Evolutionary conservation across 2,113 vertebrate species (phyloP).

Genomic region (Nycticryphes semicollaris): DNA sequence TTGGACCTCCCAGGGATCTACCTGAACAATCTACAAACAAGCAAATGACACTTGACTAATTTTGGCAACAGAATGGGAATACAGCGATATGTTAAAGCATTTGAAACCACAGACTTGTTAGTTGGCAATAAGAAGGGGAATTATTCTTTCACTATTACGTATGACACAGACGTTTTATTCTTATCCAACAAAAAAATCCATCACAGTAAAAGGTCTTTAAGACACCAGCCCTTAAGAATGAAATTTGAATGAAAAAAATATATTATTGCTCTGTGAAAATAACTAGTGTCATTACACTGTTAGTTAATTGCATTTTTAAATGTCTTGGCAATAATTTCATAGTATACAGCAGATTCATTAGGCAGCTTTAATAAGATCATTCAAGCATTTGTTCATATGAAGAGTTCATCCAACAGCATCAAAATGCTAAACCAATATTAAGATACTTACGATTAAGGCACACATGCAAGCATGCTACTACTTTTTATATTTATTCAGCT

Average conservation of each 20-base stretch:
- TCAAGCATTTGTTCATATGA: constrained; percentile 47
- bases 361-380: constrained; percentile 32
- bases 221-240: neutral
- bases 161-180: neutral
- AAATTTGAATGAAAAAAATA: constrained; percentile 38
- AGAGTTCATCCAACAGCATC: constrained; percentile 47
- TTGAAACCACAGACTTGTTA: neutral
- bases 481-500: constrained; percentile 48
- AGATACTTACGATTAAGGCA: constrained; percentile 33
- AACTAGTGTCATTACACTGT: constrained; percentile 1
- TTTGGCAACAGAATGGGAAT: neutral
- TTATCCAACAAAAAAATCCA: neutral
- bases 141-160: constrained; percentile 9
- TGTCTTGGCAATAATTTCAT: constrained; percentile 41
- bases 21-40: neutral
- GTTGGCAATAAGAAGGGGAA: neutral
- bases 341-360: constrained; percentile 38
- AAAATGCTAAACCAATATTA: constrained; percentile 43
- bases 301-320: constrained; percentile 45
- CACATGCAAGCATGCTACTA: constrained; percentile 8
- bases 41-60: neutral
- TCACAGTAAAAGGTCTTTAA: neutral
- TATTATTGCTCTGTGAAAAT: constrained; percentile 31
- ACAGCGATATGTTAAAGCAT: neutral
- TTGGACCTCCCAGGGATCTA: neutral